Evolutionary conservation across 2,888 invertebrate species (phyloP).

Genomic region (Nymphalis c-album): DNA sequence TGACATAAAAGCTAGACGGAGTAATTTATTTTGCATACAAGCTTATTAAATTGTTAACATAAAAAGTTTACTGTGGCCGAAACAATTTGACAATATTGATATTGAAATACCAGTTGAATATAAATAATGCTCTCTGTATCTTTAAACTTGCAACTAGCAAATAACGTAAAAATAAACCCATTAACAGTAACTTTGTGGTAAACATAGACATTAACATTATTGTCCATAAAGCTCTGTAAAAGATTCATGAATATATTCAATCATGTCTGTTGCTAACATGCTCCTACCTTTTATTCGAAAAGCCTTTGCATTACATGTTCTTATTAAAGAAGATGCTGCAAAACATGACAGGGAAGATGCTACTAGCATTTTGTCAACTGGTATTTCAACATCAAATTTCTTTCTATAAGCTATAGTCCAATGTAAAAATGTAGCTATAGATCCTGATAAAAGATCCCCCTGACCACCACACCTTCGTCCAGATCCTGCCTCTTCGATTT

Average conservation of each 20-base stretch:
- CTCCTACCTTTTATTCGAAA: conserved; percentile 90
- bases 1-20: no score
- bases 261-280: conserved; percentile 93
- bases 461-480: conserved; percentile 98
- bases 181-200: neutral
- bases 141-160: no score
- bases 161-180: neutral
- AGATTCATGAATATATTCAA: conserved; percentile 88
- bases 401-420: conserved; percentile 84
- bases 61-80: no score
- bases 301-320: conserved; percentile 90
- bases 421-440: conserved; percentile 90
- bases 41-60: no score
- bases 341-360: conserved; percentile 88
- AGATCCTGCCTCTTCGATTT: conserved; percentile 87
- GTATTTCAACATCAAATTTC: conserved; percentile 46
- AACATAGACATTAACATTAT: conserved; percentile 37
- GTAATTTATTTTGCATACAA: no score
- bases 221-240: conserved; percentile 80
- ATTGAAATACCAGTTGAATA: no score
- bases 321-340: conserved; percentile 90
- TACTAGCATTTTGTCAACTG: conserved; percentile 63
- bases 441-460: conserved; percentile 95
- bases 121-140: no score
- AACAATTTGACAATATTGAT: no score